phyloP scores from a whole-genome alignment of 23 tunicate genomes.

The Halocynthia aurantium region DNA sequence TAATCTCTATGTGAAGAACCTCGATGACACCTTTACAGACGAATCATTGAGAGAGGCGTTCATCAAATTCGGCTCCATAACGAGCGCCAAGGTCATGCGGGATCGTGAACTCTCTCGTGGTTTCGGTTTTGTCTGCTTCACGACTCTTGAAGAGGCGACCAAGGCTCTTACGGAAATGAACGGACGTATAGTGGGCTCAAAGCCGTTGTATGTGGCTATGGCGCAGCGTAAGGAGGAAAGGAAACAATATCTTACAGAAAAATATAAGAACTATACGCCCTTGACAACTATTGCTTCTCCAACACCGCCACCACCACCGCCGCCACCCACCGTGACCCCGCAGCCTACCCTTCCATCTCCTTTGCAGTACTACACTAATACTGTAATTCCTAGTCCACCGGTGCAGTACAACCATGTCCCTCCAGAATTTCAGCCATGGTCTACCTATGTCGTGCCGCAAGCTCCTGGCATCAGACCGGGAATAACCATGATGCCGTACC shows the following conservation, averaged over 20 bases:
- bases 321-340: neutral
- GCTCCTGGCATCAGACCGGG: neutral
- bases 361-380: neutral
- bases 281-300: neutral
- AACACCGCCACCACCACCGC: neutral
- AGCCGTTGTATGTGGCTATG: slow-evolving; percentile 25
- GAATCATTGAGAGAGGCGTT: slow-evolving; percentile 19
- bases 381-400: neutral
- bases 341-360: neutral
- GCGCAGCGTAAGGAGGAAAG: slow-evolving; percentile 22
- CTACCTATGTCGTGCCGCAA: neutral
- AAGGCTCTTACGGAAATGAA: slow-evolving; percentile 17
- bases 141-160: slow-evolving; percentile 15
- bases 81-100: slow-evolving; percentile 27
- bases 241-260: slow-evolving; percentile 14
- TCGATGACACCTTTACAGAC: slow-evolving; percentile 23
- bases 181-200: slow-evolving; percentile 21
- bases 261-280: neutral
- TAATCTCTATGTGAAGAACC: slow-evolving; percentile 16
- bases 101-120: slow-evolving; percentile 13
- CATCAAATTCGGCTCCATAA: slow-evolving; percentile 7
- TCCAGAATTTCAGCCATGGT: neutral
- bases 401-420: slow-evolving; percentile 15
- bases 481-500: slow-evolving; percentile 24
- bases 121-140: slow-evolving; percentile 26